A percentile compares a stretch with the other conserved stretches of the same genome.
Conservation (phyloP, 2,888 invertebrate species). For the Erebia ligea region DNA sequence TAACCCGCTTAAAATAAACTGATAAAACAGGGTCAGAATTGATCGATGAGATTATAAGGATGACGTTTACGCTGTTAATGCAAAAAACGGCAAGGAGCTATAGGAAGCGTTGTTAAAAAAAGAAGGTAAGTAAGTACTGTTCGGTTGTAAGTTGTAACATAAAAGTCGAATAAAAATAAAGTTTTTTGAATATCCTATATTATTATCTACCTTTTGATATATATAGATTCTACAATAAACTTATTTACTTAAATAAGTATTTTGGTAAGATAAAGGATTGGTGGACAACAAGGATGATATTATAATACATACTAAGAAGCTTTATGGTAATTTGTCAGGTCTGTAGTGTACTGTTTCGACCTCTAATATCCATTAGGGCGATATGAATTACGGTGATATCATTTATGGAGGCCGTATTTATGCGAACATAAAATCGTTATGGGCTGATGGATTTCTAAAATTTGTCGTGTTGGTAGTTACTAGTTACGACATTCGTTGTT, state of each 20-base stretch:
- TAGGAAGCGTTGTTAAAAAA: not conserved
- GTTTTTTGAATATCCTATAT: too few relatives aligned
- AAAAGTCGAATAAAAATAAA: too few relatives aligned
- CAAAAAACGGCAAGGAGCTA: not conserved
- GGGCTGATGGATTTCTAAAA: constrained; percentile 7
- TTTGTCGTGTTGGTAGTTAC: not conserved
- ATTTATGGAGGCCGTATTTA: constrained; percentile 11
- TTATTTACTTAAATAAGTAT: too few relatives aligned
- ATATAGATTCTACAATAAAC: too few relatives aligned
- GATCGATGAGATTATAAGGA: constrained; percentile 8
- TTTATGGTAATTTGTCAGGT: constrained; percentile 6
- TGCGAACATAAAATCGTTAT: constrained; percentile 15
- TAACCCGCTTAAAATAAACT: not conserved
- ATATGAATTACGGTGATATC: constrained; percentile 21
- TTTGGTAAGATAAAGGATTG: too few relatives aligned
- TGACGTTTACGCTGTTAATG: not conserved
- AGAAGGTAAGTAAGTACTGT: too few relatives aligned
- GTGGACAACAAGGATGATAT: not conserved
- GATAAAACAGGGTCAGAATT: constrained; percentile 13
- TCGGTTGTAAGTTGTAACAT: too few relatives aligned
- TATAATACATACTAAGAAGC: not conserved
- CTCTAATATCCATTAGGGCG: constrained; percentile 23
- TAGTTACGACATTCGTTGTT: too few relatives aligned
- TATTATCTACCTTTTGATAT: too few relatives aligned
- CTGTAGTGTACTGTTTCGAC: constrained; percentile 20